Evolutionary conservation across 2,888 invertebrate species (phyloP), one percentile per base, ranked within the genome.

Genomic region (Troglohyphantes excavatus): DNA sequence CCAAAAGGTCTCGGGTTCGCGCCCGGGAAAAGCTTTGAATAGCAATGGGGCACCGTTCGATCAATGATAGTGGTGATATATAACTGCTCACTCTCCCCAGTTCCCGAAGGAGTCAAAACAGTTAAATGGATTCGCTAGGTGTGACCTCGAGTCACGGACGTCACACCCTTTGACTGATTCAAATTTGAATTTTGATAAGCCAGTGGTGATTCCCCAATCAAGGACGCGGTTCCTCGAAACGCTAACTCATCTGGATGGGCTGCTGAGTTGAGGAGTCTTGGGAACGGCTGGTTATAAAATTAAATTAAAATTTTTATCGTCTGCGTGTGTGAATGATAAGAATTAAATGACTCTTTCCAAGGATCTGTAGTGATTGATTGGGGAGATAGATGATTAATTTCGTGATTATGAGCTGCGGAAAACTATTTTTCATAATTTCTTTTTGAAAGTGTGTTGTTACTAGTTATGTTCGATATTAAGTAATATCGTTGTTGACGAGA

Each of bases 131-230:
- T 75, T 59, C 23, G n/a, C 59, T 26, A 72, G 6, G 19, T 61
- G 3, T 39, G 79, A 68, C 79, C 79, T 81, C 79, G 79, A n/a
- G 19, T 53, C 11, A 27, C 79, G 79, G 67, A 81, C 67, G 79
- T 81, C 79, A 67, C 79, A 67, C 68, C 68, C 53, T 27, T 39
- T 78, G 78, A 78, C 63, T 63, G 65, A 78, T 78, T 78, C 39
- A 23, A 63, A 59, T 33, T 33, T 19, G 63, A 75, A 65, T 78
- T 39, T 65, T 43, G 21, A 78, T 78, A 65, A 39, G 26, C 9
- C n/a, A 5, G 13, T 5, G 23, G 39, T 23, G 39, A 17, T n/a
- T 63, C 27, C 26, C 27, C 7, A 13, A 53, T 33, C 78, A 78
- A 78, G 63, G 63, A 39, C 63, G 23, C 5, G 78, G 39, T 33